These are phyloP conservation scores for Homarus americanus DNA, from an alignment of 1,140 invertebrate genomes.

Conservation along the genomic window DNA sequence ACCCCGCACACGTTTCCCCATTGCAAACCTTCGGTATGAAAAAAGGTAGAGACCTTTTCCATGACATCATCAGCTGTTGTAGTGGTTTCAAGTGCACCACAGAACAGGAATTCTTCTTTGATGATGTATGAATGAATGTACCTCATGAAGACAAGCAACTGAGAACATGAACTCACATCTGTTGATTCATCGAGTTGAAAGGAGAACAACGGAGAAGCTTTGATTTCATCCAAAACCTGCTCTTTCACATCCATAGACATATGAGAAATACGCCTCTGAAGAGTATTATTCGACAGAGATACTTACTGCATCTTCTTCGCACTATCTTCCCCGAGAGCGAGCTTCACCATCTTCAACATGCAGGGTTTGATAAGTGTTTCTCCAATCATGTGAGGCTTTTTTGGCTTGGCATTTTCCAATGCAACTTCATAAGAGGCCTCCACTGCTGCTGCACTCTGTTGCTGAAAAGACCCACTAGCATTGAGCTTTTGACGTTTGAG, in stretches of 20 bases:
- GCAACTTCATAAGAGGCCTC: constrained; percentile 52
- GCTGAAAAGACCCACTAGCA: constrained; percentile 53
- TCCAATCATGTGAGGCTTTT: constrained; percentile 60
- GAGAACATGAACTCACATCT: constrained; percentile 48
- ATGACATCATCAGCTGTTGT: constrained; percentile 3
- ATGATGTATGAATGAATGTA: background rate
- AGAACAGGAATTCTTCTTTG: background rate
- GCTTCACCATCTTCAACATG: constrained; percentile 53
- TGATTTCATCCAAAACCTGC: constrained; percentile 55
- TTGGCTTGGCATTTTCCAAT: constrained; percentile 64
- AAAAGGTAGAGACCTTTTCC: constrained; percentile 42
- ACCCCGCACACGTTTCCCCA: constrained; percentile 42
- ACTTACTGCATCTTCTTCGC: constrained; percentile 39
- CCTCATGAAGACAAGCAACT: constrained; percentile 1
- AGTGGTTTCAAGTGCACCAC: background rate
- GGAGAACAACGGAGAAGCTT: constrained; percentile 50
- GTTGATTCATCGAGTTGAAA: constrained; percentile 39
- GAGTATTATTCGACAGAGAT: constrained; percentile 52
- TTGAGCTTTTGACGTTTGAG: constrained; percentile 38
- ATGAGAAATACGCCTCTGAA: constrained; percentile 52
- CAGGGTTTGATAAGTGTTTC: constrained; percentile 55
- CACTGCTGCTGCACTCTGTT: constrained; percentile 42
- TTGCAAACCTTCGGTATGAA: background rate
- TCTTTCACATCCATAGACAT: constrained; percentile 42
- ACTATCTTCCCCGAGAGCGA: constrained; percentile 29